Conservation (phyloP, 2,888 invertebrate species). For the Sipunculus nudus region DNA sequence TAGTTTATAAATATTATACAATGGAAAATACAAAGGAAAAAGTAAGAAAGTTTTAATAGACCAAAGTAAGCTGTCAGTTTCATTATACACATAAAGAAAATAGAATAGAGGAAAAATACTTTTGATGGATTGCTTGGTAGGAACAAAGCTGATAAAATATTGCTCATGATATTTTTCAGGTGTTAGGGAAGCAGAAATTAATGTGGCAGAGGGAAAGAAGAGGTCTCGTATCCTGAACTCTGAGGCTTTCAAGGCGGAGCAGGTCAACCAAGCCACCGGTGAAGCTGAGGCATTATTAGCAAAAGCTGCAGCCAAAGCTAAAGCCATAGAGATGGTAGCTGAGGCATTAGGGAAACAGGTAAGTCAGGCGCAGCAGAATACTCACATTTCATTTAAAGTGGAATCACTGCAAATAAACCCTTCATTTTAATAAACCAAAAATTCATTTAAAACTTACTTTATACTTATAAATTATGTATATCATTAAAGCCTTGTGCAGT, state of each 20-base stretch:
- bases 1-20: no score
- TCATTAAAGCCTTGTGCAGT: no score
- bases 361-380: background rate
- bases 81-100: no score
- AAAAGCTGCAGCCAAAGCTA: slow-evolving; percentile 86
- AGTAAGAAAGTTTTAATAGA: no score
- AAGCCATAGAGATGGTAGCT: slow-evolving; percentile 82
- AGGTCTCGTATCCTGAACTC: slow-evolving; percentile 90
- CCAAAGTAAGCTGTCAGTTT: no score
- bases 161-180: slow-evolving; percentile 52
- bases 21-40: no score
- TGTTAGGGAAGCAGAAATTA: slow-evolving; percentile 79
- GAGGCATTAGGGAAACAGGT: slow-evolving; percentile 35
- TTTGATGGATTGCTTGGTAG: no score
- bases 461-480: no score
- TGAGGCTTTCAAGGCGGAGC: slow-evolving; percentile 93
- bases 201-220: slow-evolving; percentile 96
- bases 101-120: no score
- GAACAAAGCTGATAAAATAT: no score
- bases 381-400: background rate
- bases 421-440: no score
- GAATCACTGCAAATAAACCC: background rate
- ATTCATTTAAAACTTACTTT: no score
- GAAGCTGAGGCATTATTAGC: slow-evolving; percentile 91
- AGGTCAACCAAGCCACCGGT: slow-evolving; percentile 86